These are phyloP conservation scores for Odobenus rosmarus DNA, from an alignment of 2,113 vertebrate genomes.

Conservation along the genomic window DNA sequence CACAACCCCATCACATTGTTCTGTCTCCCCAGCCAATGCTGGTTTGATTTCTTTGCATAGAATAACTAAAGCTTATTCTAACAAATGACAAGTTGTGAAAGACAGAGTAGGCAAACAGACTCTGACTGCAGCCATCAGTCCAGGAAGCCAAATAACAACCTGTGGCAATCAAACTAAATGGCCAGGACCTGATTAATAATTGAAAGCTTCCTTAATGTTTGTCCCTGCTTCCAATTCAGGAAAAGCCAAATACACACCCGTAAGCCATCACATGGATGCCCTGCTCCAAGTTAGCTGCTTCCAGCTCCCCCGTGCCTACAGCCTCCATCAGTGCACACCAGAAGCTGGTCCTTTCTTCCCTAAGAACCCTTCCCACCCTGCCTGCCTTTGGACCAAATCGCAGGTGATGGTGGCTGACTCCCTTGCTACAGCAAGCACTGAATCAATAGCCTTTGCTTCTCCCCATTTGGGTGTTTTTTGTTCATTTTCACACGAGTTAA, in stretches of 20 bases:
- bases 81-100: not conserved
- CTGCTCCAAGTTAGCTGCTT: accelerated
- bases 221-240: not conserved
- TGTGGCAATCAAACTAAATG: too few relatives aligned
- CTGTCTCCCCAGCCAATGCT: not conserved
- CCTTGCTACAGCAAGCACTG: too few relatives aligned
- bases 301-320: not conserved
- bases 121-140: not conserved
- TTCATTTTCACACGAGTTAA: not conserved
- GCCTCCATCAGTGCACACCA: accelerated
- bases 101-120: not conserved
- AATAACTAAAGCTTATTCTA: not conserved
- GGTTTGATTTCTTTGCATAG: not conserved
- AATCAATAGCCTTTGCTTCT: not conserved
- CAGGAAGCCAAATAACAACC: not conserved
- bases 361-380: too few relatives aligned
- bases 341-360: not conserved
- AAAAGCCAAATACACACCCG: not conserved
- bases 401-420: not conserved
- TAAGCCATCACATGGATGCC: not conserved
- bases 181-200: not conserved
- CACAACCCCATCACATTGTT: not conserved
- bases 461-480: not conserved
- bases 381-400: too few relatives aligned
- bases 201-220: not conserved